A percentile compares a stretch with the other conserved stretches of the same genome.
Evolutionary conservation across 2,113 vertebrate genomes (phyloP).

Genomic region (Hippopotamus amphibius): DNA sequence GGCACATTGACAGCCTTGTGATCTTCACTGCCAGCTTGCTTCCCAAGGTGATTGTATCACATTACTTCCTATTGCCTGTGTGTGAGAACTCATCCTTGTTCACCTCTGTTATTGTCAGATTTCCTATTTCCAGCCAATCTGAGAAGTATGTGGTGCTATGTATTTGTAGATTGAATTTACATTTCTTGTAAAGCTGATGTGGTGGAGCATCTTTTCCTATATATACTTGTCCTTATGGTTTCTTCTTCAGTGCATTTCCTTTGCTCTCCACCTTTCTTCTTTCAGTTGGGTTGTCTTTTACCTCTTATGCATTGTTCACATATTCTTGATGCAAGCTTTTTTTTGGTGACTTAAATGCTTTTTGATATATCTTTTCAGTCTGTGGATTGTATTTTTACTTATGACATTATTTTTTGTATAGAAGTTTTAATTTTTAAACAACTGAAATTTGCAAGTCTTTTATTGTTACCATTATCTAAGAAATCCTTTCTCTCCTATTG

Average conservation of each 20-base stretch:
- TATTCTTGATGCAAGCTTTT: not conserved
- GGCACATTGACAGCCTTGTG: rapidly evolving
- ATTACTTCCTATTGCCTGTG: not conserved
- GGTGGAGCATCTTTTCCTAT: not conserved
- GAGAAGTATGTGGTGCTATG: not conserved
- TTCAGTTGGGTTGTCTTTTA: not conserved
- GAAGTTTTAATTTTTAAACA: not conserved
- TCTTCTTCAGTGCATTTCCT: not conserved
- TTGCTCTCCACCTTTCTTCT: too few species aligned
- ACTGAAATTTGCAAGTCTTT: not conserved
- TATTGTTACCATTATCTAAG: not conserved
- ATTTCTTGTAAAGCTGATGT: not conserved
- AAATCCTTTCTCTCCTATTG: not conserved
- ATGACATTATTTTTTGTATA: not conserved
- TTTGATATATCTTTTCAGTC: not conserved
- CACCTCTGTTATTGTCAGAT: not conserved
- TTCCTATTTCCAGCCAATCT: not conserved
- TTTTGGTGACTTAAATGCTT: not conserved
- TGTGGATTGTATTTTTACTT: not conserved
- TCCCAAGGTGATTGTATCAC: not conserved
- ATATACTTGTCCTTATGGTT: not conserved
- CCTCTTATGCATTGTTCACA: not conserved
- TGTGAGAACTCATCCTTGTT: not conserved
- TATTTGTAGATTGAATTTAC: not conserved
- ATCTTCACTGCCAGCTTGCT: too few species aligned